Conservation (phyloP, 2,113 vertebrate genomes). For the Microcebus ravelobensis region DNA sequence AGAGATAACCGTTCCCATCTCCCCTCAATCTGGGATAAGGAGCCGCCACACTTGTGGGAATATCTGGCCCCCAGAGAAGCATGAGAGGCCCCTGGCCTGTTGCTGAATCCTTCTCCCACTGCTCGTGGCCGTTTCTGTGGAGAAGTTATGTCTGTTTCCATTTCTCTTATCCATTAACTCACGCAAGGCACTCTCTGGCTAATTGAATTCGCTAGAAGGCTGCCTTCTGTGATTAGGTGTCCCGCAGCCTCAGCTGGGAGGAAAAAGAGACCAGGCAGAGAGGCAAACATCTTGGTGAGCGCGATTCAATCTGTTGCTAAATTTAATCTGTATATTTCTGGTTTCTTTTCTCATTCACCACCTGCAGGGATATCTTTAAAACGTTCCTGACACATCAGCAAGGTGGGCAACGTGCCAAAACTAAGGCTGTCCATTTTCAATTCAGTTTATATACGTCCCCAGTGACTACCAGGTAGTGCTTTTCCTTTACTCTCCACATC, state of each 20-base stretch:
- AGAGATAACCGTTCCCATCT: background rate
- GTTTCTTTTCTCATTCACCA: slow-evolving; percentile 72
- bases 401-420: slow-evolving; percentile 59
- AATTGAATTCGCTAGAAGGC: slow-evolving; percentile 73
- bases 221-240: slow-evolving; percentile 70
- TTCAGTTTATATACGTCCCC: slow-evolving; percentile 40
- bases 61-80: background rate
- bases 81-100: background rate
- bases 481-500: background rate
- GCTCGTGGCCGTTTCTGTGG: background rate
- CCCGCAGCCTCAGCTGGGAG: slow-evolving; percentile 59
- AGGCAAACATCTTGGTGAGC: slow-evolving; percentile 56
- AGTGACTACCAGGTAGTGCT: background rate
- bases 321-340: slow-evolving; percentile 74
- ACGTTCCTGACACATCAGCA: slow-evolving; percentile 44
- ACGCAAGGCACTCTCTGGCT: background rate
- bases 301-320: slow-evolving; percentile 75
- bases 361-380: slow-evolving; percentile 75
- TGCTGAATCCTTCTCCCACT: background rate
- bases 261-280: slow-evolving; percentile 49
- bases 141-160: slow-evolving; percentile 65
- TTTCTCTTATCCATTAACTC: slow-evolving; percentile 66
- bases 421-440: background rate
- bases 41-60: background rate
- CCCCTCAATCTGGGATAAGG: background rate